These are phyloP conservation scores for Apteryx owenii DNA, from an alignment of 2,113 vertebrate genomes.

Conservation along the genomic window DNA sequence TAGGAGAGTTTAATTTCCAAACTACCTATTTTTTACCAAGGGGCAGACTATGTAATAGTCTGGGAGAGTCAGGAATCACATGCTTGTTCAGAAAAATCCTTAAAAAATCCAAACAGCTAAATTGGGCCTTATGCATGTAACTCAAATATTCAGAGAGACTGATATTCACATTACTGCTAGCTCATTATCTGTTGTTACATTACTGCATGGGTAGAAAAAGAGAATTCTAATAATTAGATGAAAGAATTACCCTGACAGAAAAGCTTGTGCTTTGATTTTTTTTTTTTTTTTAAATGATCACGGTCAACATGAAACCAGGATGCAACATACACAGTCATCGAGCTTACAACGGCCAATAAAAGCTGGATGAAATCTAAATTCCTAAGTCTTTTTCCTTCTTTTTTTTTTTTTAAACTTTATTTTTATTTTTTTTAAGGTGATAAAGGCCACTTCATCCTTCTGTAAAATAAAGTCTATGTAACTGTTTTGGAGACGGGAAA, in stretches of 20 bases:
- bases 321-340: background rate
- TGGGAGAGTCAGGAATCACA: background rate
- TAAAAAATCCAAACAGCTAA: background rate
- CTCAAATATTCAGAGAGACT: background rate
- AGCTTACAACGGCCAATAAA: background rate
- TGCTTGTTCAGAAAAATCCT: background rate
- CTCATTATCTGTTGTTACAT: background rate
- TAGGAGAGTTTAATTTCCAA: background rate
- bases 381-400: background rate
- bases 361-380: background rate
- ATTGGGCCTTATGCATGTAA: background rate
- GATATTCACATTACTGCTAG: background rate
- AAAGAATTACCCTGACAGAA: conserved; percentile 30
- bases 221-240: background rate
- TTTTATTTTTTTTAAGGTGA: too few relatives aligned
- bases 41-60: background rate
- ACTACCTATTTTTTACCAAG: background rate
- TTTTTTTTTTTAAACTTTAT: background rate
- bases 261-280: background rate
- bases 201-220: background rate
- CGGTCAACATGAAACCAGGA: background rate
- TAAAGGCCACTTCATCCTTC: background rate
- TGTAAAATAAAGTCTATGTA: background rate
- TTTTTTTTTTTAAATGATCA: background rate
- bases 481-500: background rate